Conservation (phyloP, 2,797 vertebrate genomes). For the Halcyon chelicuti region DNA sequence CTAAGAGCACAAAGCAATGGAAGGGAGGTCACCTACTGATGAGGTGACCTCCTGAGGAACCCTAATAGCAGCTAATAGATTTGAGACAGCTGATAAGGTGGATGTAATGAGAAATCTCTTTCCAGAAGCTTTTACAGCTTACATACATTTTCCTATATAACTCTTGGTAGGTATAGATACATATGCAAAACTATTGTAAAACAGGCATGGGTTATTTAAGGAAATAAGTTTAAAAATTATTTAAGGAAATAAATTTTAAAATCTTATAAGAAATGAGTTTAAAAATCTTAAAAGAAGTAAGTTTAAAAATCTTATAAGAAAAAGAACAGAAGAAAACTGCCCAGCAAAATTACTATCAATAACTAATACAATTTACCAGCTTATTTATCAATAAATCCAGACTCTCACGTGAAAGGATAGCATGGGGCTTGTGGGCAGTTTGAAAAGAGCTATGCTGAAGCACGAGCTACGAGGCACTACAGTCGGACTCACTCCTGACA, state of each 20-base stretch:
- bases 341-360: background rate
- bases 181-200: background rate
- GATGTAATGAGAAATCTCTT: background rate
- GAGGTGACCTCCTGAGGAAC: background rate
- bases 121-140: background rate
- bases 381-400: background rate
- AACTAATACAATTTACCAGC: background rate
- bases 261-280: too few relatives aligned
- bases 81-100: background rate
- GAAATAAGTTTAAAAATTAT: background rate
- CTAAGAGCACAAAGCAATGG: background rate
- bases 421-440: background rate
- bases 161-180: background rate
- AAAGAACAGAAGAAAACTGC: too few relatives aligned
- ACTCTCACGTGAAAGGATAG: background rate
- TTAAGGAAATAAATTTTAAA: too few relatives aligned
- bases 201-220: background rate
- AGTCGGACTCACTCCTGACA: constrained; percentile 86
- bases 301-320: too few relatives aligned
- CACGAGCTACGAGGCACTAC: background rate
- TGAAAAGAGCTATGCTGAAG: background rate
- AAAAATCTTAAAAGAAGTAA: too few relatives aligned
- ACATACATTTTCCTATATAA: background rate
- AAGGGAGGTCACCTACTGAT: background rate
- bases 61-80: background rate